These are phyloP conservation scores for Lota lota DNA, from an alignment of 2,113 vertebrate species.

Conservation along the genomic window DNA sequence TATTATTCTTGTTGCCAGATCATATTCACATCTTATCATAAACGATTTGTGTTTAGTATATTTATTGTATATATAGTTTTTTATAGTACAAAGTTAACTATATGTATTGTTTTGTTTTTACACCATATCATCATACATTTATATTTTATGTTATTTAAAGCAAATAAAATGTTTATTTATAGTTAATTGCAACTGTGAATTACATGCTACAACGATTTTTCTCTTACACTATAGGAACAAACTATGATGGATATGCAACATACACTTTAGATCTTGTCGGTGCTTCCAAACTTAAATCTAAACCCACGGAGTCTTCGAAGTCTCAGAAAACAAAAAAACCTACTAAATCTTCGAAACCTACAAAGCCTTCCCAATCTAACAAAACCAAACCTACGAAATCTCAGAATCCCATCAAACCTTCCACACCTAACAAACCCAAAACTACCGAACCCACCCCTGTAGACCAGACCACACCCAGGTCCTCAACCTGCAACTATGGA, in stretches of 20 bases:
- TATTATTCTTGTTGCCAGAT: neutral
- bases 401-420: neutral
- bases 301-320: too few species aligned
- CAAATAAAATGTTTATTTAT: too few species aligned
- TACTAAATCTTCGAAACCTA: too few species aligned
- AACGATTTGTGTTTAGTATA: too few species aligned
- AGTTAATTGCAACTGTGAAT: too few species aligned
- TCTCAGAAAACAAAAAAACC: too few species aligned
- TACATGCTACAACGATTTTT: neutral
- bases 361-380: neutral
- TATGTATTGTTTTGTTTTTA: too few species aligned
- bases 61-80: too few species aligned
- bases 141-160: too few species aligned
- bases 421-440: neutral
- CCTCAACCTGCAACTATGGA: conserved; percentile 26
- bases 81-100: too few species aligned
- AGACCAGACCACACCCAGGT: neutral
- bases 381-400: neutral
- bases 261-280: neutral
- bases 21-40: neutral
- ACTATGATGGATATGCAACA: neutral
- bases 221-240: neutral
- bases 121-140: too few species aligned
- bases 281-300: too few species aligned
- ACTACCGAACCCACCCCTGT: neutral